Percentiles rank a stretch among this genome's conserved stretches.
phyloP scores from a whole-genome alignment of 2,797 vertebrate genomes.

The Centropyge bicolor region DNA sequence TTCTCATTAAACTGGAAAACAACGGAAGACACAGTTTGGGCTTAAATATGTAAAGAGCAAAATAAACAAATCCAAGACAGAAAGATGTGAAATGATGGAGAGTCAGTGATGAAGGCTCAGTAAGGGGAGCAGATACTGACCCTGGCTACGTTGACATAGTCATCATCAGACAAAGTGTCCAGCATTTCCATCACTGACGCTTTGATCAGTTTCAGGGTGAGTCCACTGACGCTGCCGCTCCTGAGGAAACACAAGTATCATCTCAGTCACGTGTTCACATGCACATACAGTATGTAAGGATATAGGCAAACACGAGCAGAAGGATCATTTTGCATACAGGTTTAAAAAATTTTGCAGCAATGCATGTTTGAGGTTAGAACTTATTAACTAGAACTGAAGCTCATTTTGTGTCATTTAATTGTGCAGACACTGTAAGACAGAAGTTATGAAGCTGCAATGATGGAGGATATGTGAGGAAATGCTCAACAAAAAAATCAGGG shows the following conservation, averaged over 20 bases:
- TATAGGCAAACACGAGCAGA: not conserved
- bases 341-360: not conserved
- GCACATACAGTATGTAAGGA: not conserved
- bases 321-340: not conserved
- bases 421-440: not conserved
- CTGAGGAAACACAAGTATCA: conserved; percentile 76
- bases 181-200: conserved; percentile 97
- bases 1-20: conserved; percentile 94
- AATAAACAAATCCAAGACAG: not conserved
- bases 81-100: not conserved
- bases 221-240: conserved; percentile 97
- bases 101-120: conserved; percentile 5
- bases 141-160: conserved; percentile 97
- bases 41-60: not conserved
- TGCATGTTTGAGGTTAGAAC: not conserved
- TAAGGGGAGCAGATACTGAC: conserved; percentile 80
- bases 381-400: not conserved
- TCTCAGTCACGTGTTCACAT: not conserved
- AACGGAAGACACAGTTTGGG: conserved; percentile 22
- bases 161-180: conserved; percentile 96
- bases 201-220: conserved; percentile 98
- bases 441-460: not conserved
- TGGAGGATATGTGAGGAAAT: not conserved
- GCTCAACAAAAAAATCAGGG: not conserved
- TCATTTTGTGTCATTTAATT: not conserved